Base-by-base conservation (phyloP, 2,888 invertebrate genomes). In the Cryptophagus acutangulus region DNA sequence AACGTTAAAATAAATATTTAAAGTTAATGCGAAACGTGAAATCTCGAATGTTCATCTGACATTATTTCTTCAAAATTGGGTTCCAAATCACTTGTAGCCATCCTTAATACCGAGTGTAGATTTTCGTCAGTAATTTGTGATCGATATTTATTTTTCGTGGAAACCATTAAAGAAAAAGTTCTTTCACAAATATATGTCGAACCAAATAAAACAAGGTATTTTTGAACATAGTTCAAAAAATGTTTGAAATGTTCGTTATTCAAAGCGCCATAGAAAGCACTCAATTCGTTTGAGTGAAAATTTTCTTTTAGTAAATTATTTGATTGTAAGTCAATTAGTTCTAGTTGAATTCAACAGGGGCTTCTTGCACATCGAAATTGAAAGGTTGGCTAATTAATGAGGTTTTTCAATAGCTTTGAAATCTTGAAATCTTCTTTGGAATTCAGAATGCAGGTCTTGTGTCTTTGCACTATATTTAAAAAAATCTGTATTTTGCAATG, bases 1-100 rank as follows among this genome's bases (percentile, higher is more conserved):
- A 20, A 20, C 20, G 20, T 20, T 20, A 20, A 20, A 20, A 20
- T 20, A 20, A 20, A 20, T 20, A 20, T 20, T 20, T 20, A 20
- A 20, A 20, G 20, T 20, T 20, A 20, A 20, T 20, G 20, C 20
- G 20, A 20, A 20, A 20, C 20, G 20, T 20, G 20, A 20, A 20
- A 20, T 20, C 20, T 20, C 20, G 20, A 20, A 20, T 20, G 20
- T 20, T 20, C 20, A 20, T 20, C 20, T 20, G 20, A 20, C 20
- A 20, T 20, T 20, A 20, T 20, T 20, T 20, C 20, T 20, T 20
- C 20, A 20, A 20, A 20, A 20, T 20, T 20, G 9, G 20, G 20
- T 6, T 20, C 9, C 20, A 20, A 20, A 20, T 20, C 20, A 20
- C 20, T 20, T 20, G 20, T 20, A 20, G 20, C 20, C 5, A 20